These are phyloP conservation scores for Ailuropoda melanoleuca DNA, from an alignment of 2,113 vertebrate species.

Conservation along the genomic window DNA sequence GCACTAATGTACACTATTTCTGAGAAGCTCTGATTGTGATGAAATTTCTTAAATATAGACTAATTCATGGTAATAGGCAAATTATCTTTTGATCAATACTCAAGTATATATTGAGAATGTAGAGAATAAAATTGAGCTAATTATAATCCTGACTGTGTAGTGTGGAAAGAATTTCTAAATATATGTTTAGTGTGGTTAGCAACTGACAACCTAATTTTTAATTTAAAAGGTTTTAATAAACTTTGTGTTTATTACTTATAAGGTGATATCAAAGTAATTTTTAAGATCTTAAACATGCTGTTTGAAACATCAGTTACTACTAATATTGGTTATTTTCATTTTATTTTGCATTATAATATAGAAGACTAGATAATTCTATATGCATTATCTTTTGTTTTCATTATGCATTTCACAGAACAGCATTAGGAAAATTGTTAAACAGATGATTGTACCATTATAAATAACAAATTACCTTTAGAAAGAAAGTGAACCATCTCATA, in stretches of 20 bases:
- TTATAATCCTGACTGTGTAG: background rate
- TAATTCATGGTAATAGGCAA: background rate
- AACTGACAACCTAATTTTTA: background rate
- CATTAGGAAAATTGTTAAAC: constrained; percentile 31
- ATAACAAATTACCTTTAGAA: background rate
- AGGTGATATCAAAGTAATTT: background rate
- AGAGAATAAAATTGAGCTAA: constrained; percentile 53
- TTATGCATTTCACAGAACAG: constrained; percentile 53
- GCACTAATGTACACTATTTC: background rate
- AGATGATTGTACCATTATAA: background rate
- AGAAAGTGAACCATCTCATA: background rate
- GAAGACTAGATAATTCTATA: constrained; percentile 42
- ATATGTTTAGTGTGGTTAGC: background rate
- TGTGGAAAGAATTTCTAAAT: background rate
- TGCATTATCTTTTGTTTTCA: background rate
- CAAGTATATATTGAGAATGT: constrained; percentile 45
- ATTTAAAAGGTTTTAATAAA: background rate
- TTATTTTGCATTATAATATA: constrained; percentile 4
- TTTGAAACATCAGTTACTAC: constrained; percentile 23
- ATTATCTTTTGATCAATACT: background rate
- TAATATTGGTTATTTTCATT: constrained; percentile 33
- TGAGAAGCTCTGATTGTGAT: constrained; percentile 39
- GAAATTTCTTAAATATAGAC: constrained; percentile 5
- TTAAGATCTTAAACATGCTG: constrained; percentile 40
- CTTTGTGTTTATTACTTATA: background rate